Conservation (phyloP, 2,113 vertebrate genomes). For the Ranitomeya variabilis region DNA sequence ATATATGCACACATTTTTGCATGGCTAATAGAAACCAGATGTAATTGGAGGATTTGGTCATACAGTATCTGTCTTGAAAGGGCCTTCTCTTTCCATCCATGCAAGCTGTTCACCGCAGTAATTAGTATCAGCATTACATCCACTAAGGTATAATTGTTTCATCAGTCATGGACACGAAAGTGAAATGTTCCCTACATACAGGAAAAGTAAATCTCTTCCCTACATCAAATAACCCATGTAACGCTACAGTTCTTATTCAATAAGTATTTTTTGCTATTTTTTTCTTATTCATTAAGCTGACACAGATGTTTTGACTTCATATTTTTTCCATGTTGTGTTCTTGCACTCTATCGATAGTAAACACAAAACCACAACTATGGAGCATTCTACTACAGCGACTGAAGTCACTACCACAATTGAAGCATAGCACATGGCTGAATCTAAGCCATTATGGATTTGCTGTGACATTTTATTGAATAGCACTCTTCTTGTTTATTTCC, state of each 20-base stretch:
- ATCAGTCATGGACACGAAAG: conserved; percentile 40
- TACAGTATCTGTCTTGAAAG: conserved; percentile 11
- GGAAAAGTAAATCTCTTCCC: conserved; percentile 7
- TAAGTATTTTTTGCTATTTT: background rate
- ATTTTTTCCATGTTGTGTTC: background rate
- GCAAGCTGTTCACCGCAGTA: conserved; percentile 7
- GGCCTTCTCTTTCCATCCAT: conserved; percentile 20
- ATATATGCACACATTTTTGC: background rate
- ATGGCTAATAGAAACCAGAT: conserved; percentile 28
- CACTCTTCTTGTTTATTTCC: conserved; percentile 2
- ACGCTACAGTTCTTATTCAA: background rate
- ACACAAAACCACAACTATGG: conserved; percentile 10
- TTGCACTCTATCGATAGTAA: conserved; percentile 15
- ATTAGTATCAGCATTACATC: conserved; percentile 42
- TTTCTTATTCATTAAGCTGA: background rate
- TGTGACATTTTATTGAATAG: conserved; percentile 22
- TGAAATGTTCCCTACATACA: conserved; percentile 25
- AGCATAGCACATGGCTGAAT: background rate
- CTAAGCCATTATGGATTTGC: background rate
- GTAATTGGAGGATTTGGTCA: conserved; percentile 7
- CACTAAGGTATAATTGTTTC: conserved; percentile 29
- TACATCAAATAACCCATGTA: background rate
- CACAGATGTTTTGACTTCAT: conserved; percentile 9
- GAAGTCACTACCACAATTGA: conserved; percentile 8
- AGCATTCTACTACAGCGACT: background rate